Evolutionary conservation across 1,140 invertebrate genomes (phyloP).

Genomic region (Sminthurinus signatus): DNA sequence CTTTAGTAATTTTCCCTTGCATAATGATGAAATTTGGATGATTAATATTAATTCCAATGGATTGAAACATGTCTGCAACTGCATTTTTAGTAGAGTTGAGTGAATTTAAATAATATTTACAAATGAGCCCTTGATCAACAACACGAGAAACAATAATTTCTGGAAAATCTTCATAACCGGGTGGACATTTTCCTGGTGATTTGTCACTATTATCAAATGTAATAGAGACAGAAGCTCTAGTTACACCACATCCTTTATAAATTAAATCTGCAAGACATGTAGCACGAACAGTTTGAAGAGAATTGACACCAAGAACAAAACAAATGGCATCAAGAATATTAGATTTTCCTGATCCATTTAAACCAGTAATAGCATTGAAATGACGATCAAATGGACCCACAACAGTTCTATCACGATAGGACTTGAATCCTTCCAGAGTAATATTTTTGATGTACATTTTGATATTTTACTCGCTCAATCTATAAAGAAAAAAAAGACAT

Average conservation of each 20-base stretch:
- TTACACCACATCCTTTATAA: slow-evolving; percentile 95
- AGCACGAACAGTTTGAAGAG: slow-evolving; percentile 83
- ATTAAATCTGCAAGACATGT: slow-evolving; percentile 87
- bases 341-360: slow-evolving; percentile 98
- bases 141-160: slow-evolving; percentile 92
- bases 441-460: slow-evolving; percentile 92
- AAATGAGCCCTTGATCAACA: slow-evolving; percentile 48
- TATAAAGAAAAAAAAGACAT: neutral
- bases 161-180: slow-evolving; percentile 85
- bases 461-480: neutral
- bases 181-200: slow-evolving; percentile 61
- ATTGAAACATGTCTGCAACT: slow-evolving; percentile 91
- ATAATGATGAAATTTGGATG: slow-evolving; percentile 99
- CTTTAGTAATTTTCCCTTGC: slow-evolving; percentile 99
- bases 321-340: slow-evolving; percentile 98
- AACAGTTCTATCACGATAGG: slow-evolving; percentile 87
- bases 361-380: slow-evolving; percentile 97
- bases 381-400: slow-evolving; percentile 78
- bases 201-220: slow-evolving; percentile 90
- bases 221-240: slow-evolving; percentile 92
- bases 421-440: slow-evolving; percentile 96
- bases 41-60: slow-evolving; percentile 95
- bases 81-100: slow-evolving; percentile 58
- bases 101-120: slow-evolving; percentile 39
- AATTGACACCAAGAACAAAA: slow-evolving; percentile 94